phyloP scores from a whole-genome alignment of 2,797 vertebrate species.

The Podarcis lilfordi region DNA sequence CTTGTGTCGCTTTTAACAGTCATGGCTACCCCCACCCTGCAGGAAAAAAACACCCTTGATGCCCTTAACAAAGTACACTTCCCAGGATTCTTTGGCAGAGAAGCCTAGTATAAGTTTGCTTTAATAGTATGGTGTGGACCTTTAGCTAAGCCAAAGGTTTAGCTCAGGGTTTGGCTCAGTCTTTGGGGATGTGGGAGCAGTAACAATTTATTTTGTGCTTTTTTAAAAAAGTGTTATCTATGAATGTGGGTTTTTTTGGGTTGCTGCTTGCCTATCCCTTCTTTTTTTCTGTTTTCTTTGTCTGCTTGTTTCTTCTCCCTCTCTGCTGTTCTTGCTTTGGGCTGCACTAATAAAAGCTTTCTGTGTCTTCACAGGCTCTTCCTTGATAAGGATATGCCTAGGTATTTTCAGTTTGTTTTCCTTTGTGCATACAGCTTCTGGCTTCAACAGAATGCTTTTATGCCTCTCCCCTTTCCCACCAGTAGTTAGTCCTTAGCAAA shows the following conservation, averaged over 20 bases:
- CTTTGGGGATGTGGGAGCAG: neutral
- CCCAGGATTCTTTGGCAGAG: too few relatives aligned
- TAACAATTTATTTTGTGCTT: neutral
- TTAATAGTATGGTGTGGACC: too few relatives aligned
- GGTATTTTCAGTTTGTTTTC: conserved; percentile 86
- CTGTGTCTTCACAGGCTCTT: conserved; percentile 92
- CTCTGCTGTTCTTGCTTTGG: conserved; percentile 67
- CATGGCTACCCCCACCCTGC: too few relatives aligned
- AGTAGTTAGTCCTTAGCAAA: conserved; percentile 11
- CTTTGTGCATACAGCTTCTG: conserved; percentile 81
- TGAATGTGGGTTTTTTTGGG: conserved; percentile 42
- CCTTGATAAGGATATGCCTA: conserved; percentile 99
- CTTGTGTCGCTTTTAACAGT: too few relatives aligned
- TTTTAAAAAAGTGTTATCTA: conserved; percentile 39
- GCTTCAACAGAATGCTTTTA: conserved; percentile 66
- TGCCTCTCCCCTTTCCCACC: conserved; percentile 29
- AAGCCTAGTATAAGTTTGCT: too few relatives aligned
- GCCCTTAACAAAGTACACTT: too few relatives aligned
- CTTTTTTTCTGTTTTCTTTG: conserved; percentile 5
- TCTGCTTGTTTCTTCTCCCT: conserved; percentile 56
- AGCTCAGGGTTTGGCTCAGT: neutral
- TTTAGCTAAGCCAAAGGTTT: neutral
- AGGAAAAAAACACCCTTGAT: too few relatives aligned
- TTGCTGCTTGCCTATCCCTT: conserved; percentile 28
- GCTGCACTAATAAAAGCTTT: conserved; percentile 85